Base-by-base conservation (phyloP, 1,140 invertebrate species). In the Drosophila rhopaloa region DNA sequence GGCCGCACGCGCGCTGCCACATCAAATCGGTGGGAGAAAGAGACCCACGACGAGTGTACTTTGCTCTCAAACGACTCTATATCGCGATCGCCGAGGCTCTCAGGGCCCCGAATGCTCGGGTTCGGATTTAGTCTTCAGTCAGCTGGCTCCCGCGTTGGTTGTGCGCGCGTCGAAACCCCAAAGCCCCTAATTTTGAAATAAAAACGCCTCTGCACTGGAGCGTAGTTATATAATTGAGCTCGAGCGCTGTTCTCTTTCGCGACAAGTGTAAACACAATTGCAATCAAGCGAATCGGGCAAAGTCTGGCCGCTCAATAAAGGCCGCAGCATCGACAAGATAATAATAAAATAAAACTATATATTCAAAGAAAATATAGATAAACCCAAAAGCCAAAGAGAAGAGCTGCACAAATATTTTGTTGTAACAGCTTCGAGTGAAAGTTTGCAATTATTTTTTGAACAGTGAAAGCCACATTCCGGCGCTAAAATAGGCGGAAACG, bases 131-230 rank as follows among this genome's bases (percentile, higher is more conserved):
- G 90, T 91, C 81, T 86, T 83, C 70, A 63, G 73, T 72, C 90
- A 81, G 76, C 82, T 91, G 90, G 85, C 90, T 91, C 85, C 81
- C 79, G 90, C 80, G 79, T 76, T 70, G 82, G 90, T 89, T 89
- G 83, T 88, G 76, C 73, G 80, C 83, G 83, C 84, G 67, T 89
- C 55, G 5, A 51, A 56, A 57, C 24, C 46, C 81, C 50, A 29
- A 40, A 48, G 37, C 43, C 58, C 58, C 73, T 51, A 7, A 29
- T 7, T 10, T 10, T 14, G 8, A 6, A 9, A 48, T 50, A 27
- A 24, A 35, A 35, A 48, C 14, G 43, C 56, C 48, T 41, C 67
- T 58, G n/a, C 50, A 35, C 55, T 56, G 41, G 47, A 71, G 82
- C 70, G 65, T 59, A 58, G 78, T 90, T 90, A 90, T 86, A 90